Base-by-base conservation (phyloP, 2,797 vertebrate species). In the Miichthys miiuy region DNA sequence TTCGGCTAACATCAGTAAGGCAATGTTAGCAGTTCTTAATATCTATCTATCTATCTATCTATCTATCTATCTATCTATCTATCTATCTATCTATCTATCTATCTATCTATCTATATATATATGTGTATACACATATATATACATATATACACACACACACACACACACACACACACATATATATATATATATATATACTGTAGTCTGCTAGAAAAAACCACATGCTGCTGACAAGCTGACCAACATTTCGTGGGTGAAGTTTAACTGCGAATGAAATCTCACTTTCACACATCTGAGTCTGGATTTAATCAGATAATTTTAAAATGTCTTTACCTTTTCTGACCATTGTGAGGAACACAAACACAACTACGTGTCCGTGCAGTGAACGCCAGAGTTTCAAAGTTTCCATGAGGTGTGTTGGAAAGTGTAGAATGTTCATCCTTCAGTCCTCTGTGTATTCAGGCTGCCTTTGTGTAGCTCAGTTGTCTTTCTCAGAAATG, bases 401-500 rank as follows among this genome's bases (percentile, higher is more conserved):
- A 54, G 61, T 76, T 79, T 89, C 87, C 90, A 89, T 88, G 71
- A 84, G 62, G 75, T 84, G 12, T 5, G 50, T 27, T 61, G 71
- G 54, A 89, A 84, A 78, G 68, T 76, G 16, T 54, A 8, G 12
- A 72, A 63, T 41, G 56, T 58, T 64, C 10, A 25, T 42, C 67
- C 25, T 42, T 81, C 62, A n/a, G 34, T 38, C 21, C 11, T 47
- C 55, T 47, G 73, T 60, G n/a, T 23, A 79, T 61, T 77, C 69
- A 80, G 63, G 71, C 73, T 85, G 81, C 7, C 68, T 92, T 91
- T 89, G 75, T 62, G 74, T 81, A 86, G 91, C 69, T 55, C 44
- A 25, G 34, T 57, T 75, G 61, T 66, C 41, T 73, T 89, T 87
- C 85, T 89, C 79, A 85, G 82, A 93, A 92, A 93, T 90, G 90